These are phyloP conservation scores for Cochlearius cochlearius DNA, from an alignment of 2,113 vertebrate genomes.

Conservation along the genomic window DNA sequence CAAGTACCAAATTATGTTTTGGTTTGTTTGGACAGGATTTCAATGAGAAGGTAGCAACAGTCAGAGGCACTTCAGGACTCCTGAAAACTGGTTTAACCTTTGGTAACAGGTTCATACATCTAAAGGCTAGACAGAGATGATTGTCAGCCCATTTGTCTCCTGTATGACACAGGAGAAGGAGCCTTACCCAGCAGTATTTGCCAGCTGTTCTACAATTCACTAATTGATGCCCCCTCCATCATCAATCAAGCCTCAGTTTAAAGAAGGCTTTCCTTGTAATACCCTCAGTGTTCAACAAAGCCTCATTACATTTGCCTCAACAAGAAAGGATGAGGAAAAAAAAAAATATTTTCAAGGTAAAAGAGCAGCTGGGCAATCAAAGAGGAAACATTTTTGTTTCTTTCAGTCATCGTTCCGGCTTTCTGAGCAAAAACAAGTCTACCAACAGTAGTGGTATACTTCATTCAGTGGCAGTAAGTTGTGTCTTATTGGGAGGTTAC, in stretches of 20 bases:
- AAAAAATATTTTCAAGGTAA: neutral
- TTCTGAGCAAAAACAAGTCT: neutral
- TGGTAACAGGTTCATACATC: neutral
- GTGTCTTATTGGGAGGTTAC: neutral
- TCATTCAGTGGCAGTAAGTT: neutral
- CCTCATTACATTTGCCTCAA: neutral
- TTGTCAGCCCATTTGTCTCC: neutral
- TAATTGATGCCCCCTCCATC: neutral
- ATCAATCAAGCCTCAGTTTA: neutral
- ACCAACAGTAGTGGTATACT: neutral
- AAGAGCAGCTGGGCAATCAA: accelerated
- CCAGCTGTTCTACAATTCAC: neutral
- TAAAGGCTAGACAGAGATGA: neutral
- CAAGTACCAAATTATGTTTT: neutral
- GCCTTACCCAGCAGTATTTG: neutral
- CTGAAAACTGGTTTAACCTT: neutral
- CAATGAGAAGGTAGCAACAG: neutral
- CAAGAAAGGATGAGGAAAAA: neutral
- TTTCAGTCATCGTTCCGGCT: neutral
- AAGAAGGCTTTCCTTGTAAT: neutral
- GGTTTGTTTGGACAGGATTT: neutral
- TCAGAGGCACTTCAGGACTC: neutral
- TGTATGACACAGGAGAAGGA: neutral
- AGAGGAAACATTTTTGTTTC: neutral
- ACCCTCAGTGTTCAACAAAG: neutral